Conservation (phyloP, 2,888 invertebrate species). For the Anoncus sp. region DNA sequence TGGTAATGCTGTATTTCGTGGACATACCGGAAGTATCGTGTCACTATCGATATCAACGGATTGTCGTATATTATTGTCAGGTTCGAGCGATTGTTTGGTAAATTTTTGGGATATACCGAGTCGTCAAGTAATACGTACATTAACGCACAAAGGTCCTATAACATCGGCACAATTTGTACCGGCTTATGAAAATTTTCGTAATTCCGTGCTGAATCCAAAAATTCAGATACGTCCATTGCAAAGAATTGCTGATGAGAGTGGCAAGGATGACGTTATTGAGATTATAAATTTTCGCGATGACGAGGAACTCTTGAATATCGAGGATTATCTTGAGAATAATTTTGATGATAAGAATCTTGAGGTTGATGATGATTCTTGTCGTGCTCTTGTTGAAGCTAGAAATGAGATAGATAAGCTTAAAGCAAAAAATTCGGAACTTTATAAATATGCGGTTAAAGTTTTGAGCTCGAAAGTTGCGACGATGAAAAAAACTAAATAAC, state of each 20-base stretch:
- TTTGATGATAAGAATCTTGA: not conserved
- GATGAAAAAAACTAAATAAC: constrained; percentile 23
- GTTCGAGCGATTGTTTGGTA: constrained; percentile 89
- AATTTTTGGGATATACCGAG: constrained; percentile 93
- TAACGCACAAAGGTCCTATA: constrained; percentile 90
- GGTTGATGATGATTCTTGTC: constrained; percentile 38
- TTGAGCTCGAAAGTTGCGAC: constrained; percentile 53
- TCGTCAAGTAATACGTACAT: constrained; percentile 88
- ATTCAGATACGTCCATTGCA: constrained; percentile 87
- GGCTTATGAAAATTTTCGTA: constrained; percentile 86
- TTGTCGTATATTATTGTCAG: constrained; percentile 90
- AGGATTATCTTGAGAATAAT: constrained; percentile 62
- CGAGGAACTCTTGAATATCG: constrained; percentile 65
- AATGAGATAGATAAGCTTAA: constrained; percentile 73
- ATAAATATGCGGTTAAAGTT: constrained; percentile 68
- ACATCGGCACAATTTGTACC: constrained; percentile 89
- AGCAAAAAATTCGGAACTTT: constrained; percentile 73
- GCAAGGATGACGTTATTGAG: constrained; percentile 82
- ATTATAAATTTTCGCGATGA: constrained; percentile 67
- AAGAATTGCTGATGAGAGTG: constrained; percentile 86
- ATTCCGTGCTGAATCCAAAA: constrained; percentile 85
- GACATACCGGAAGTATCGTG: constrained; percentile 89
- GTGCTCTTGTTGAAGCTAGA: constrained; percentile 63
- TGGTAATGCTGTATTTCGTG: constrained; percentile 85
- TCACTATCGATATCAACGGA: constrained; percentile 90